Percentiles rank a stretch among this genome's conserved stretches.
These are phyloP conservation scores for Mesochorus sp. DNA, from an alignment of 2,888 invertebrate genomes.

Conservation along the genomic window DNA sequence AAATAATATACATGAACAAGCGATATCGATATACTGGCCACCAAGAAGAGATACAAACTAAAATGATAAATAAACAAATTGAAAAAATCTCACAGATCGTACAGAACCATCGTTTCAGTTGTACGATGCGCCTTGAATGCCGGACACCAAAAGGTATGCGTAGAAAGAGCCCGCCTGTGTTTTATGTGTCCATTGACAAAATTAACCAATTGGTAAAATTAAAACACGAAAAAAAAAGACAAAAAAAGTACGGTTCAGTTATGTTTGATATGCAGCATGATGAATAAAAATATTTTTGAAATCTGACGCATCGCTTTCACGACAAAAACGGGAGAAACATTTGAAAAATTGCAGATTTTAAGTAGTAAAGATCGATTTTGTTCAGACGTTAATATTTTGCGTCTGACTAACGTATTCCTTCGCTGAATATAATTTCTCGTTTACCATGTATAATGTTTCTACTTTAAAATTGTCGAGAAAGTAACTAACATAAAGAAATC, in stretches of 20 bases:
- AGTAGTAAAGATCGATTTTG: slow-evolving; percentile 42
- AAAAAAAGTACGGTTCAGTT: neutral
- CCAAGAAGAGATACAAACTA: neutral
- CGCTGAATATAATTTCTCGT: neutral
- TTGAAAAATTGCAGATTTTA: neutral
- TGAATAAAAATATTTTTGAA: slow-evolving; percentile 3
- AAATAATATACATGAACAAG: neutral
- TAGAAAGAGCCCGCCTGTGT: slow-evolving; percentile 7
- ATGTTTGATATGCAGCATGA: slow-evolving; percentile 38
- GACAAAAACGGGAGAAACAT: neutral
- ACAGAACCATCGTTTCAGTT: neutral
- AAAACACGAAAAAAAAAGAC: neutral
- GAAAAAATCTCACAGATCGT: neutral
- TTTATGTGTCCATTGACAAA: slow-evolving; percentile 12
- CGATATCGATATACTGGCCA: slow-evolving; percentile 25
- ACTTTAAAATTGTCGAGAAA: slow-evolving; percentile 8
- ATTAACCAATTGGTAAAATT: slow-evolving; percentile 7
- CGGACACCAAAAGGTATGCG: slow-evolving; percentile 48
- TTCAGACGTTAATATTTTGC: slow-evolving; percentile 11
- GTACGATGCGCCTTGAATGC: slow-evolving; percentile 12
- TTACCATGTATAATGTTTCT: neutral
- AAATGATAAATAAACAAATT: neutral
- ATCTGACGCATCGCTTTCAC: slow-evolving; percentile 3
- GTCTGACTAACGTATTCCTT: neutral
- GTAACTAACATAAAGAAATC: neutral